Percentiles rank a stretch among this genome's conserved stretches.
These are phyloP conservation scores for Mystacides longicornis DNA, from an alignment of 2,888 invertebrate genomes.

Conservation along the genomic window DNA sequence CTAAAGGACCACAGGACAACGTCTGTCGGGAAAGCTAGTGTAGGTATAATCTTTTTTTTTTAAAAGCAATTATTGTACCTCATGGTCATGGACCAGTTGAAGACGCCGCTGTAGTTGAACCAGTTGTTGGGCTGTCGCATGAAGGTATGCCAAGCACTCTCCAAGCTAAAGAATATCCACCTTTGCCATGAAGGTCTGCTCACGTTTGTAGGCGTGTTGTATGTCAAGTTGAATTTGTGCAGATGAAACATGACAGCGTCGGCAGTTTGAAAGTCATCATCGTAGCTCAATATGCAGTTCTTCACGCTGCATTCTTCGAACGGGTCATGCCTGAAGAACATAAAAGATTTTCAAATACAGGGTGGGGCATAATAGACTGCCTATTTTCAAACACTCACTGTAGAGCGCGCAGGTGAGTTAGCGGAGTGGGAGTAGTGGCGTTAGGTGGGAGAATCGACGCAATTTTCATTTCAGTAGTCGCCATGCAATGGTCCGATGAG, in stretches of 20 bases:
- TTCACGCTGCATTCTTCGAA: constrained; percentile 45
- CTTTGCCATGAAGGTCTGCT: constrained; percentile 38
- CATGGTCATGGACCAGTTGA: constrained; percentile 55
- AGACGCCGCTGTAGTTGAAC: constrained; percentile 43
- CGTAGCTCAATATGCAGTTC: constrained; percentile 47
- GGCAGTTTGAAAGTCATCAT: constrained; percentile 38
- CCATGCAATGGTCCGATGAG: too few relatives aligned
- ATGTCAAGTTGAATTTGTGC: constrained; percentile 39
- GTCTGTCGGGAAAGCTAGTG: too few relatives aligned
- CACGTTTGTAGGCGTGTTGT: constrained; percentile 35
- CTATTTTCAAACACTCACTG: too few relatives aligned
- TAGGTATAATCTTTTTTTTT: too few relatives aligned
- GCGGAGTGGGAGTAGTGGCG: too few relatives aligned
- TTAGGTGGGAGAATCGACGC: too few relatives aligned
- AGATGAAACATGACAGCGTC: constrained; percentile 56
- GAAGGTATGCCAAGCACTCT: constrained; percentile 50
- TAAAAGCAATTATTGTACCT: too few relatives aligned
- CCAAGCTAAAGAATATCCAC: constrained; percentile 55
- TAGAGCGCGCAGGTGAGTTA: too few relatives aligned
- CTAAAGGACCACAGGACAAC: too few relatives aligned
- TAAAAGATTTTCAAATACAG: not conserved
- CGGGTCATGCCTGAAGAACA: constrained; percentile 39
- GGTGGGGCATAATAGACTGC: too few relatives aligned
- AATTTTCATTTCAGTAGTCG: too few relatives aligned
- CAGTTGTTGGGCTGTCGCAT: constrained; percentile 32